These are phyloP conservation scores for Aramus guarauna DNA, from an alignment of 2,113 vertebrate species.

Conservation along the genomic window DNA sequence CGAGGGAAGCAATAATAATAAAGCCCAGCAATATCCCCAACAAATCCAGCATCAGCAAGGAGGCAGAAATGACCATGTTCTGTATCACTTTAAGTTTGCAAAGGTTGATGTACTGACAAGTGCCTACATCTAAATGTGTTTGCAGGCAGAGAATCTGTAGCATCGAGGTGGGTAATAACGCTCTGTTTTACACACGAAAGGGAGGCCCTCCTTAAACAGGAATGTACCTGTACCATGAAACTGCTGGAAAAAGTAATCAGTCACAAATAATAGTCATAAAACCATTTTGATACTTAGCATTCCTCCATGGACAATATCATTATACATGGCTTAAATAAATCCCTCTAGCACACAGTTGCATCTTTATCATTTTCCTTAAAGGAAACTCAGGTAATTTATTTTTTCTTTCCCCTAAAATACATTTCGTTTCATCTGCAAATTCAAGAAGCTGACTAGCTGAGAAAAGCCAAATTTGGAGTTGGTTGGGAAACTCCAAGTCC, in stretches of 20 bases:
- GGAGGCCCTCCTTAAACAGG: background rate
- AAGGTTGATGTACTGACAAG: background rate
- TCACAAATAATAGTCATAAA: background rate
- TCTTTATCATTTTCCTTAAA: background rate
- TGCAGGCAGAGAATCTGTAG: background rate
- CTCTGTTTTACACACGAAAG: background rate
- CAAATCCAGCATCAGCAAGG: background rate
- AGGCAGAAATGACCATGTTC: background rate
- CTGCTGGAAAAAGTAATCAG: background rate
- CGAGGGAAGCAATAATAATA: background rate
- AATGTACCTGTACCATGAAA: background rate
- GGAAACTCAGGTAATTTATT: background rate
- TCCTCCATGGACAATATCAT: background rate
- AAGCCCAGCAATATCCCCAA: rapidly evolving
- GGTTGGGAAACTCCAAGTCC: background rate
- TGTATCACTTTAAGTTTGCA: background rate
- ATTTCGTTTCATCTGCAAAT: background rate
- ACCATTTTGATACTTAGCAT: background rate
- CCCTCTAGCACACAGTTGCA: background rate
- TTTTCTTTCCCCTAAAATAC: background rate
- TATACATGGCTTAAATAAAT: background rate
- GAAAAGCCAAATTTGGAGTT: background rate
- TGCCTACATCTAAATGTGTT: background rate
- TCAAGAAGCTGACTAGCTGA: background rate
- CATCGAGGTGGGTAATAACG: background rate